Evolutionary conservation across 2,888 invertebrate species (phyloP).

Genomic region (Diaprepes abbreviatus): DNA sequence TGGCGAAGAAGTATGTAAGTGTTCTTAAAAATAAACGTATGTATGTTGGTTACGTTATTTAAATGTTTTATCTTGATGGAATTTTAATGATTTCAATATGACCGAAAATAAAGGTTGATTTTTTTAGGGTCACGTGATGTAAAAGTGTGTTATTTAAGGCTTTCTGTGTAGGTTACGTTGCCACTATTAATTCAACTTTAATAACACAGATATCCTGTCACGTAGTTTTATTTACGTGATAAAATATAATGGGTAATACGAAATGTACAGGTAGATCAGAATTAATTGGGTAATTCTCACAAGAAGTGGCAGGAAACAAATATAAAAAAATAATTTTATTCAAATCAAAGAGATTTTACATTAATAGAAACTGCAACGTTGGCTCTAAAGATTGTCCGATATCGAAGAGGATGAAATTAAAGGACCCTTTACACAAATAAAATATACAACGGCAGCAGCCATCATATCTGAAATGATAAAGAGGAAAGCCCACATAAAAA

Average conservation of each 20-base stretch:
- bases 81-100: constrained; percentile 33
- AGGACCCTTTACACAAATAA: too few relatives aligned
- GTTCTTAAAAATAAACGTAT: constrained; percentile 22
- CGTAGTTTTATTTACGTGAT: not conserved
- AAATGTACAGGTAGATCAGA: too few relatives aligned
- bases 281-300: too few relatives aligned
- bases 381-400: too few relatives aligned
- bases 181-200: not conserved
- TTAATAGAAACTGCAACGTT: too few relatives aligned
- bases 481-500: too few relatives aligned
- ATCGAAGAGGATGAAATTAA: too few relatives aligned
- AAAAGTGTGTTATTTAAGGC: not conserved
- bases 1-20: constrained; percentile 10
- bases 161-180: not conserved
- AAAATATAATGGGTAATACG: not conserved
- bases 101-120: constrained; percentile 11
- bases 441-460: too few relatives aligned
- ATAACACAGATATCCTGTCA: not conserved
- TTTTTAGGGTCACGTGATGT: not conserved
- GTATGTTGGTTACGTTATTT: constrained; percentile 14
- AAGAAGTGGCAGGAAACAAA: too few relatives aligned
- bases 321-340: too few relatives aligned
- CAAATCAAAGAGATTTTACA: too few relatives aligned
- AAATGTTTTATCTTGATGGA: constrained; percentile 33
- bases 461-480: too few relatives aligned